Evolutionary conservation across 2,113 vertebrate genomes (phyloP).

Genomic region (Nymphicus hollandicus): DNA sequence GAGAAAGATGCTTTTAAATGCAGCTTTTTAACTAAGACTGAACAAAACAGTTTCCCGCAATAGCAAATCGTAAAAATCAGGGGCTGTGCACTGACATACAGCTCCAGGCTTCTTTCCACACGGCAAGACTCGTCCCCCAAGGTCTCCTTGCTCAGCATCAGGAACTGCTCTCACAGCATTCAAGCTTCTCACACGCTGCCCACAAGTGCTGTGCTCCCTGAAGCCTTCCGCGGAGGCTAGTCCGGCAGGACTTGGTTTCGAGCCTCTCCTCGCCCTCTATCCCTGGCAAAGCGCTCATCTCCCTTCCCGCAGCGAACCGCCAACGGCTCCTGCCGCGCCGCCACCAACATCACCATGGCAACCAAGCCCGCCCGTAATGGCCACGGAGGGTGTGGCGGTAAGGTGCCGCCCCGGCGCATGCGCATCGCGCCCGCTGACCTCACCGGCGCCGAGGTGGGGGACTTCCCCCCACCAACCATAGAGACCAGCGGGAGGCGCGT

Average conservation of each 20-base stretch:
- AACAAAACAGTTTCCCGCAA: background rate
- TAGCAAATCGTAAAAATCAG: accelerated
- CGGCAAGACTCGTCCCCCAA: accelerated
- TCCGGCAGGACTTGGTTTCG: accelerated
- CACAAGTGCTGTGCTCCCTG: accelerated
- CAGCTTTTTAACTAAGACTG: background rate
- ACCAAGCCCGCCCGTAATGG: background rate
- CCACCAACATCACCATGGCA: background rate
- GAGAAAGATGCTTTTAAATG: background rate
- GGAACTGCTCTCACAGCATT: accelerated
- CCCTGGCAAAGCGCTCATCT: background rate
- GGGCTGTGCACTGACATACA: background rate
- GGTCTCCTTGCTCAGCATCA: accelerated
- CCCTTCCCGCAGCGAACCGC: background rate
- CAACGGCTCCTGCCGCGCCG: background rate
- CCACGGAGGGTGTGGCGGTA: background rate
- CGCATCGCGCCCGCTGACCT: background rate
- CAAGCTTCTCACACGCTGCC: accelerated
- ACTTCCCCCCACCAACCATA: background rate
- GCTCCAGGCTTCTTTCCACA: background rate
- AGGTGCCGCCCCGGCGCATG: background rate
- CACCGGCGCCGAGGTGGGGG: background rate
- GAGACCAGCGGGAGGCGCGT: background rate
- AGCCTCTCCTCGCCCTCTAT: no score
- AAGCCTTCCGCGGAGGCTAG: background rate